Conservation (phyloP, 2,797 vertebrate species). For the Sorex maritimensis region DNA sequence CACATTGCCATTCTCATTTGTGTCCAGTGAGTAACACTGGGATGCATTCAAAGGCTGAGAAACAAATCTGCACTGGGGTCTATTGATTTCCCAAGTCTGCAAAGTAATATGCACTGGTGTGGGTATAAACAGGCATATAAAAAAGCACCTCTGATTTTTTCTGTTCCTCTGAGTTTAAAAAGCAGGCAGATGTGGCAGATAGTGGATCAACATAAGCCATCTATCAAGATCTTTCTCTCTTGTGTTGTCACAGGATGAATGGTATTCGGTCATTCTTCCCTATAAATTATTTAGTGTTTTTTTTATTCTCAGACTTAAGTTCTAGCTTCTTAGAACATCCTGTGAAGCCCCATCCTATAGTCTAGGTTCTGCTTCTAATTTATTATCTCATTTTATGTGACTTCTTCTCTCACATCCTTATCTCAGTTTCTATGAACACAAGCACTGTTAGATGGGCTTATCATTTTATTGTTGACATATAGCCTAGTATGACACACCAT, state of each 20-base stretch:
- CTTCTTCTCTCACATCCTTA: background rate
- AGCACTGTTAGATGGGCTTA: too few species aligned
- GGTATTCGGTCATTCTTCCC: background rate
- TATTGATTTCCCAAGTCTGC: background rate
- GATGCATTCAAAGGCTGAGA: background rate
- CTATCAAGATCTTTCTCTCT: background rate
- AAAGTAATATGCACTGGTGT: background rate
- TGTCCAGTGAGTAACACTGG: too few species aligned
- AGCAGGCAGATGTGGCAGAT: background rate
- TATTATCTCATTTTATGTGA: background rate
- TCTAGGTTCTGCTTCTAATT: background rate
- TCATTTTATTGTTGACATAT: background rate
- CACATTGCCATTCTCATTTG: background rate
- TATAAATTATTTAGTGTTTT: background rate
- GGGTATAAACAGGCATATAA: background rate
- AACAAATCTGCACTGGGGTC: background rate
- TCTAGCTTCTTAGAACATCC: background rate
- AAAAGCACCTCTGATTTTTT: background rate
- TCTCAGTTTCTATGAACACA: background rate
- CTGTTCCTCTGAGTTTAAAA: background rate
- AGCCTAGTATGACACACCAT: background rate
- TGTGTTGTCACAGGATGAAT: background rate
- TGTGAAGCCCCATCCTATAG: background rate
- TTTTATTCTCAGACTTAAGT: background rate
- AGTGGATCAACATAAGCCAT: background rate